These are phyloP conservation scores for Prochilodus magdalenae DNA, from an alignment of 2,113 vertebrate species.

Conservation along the genomic window DNA sequence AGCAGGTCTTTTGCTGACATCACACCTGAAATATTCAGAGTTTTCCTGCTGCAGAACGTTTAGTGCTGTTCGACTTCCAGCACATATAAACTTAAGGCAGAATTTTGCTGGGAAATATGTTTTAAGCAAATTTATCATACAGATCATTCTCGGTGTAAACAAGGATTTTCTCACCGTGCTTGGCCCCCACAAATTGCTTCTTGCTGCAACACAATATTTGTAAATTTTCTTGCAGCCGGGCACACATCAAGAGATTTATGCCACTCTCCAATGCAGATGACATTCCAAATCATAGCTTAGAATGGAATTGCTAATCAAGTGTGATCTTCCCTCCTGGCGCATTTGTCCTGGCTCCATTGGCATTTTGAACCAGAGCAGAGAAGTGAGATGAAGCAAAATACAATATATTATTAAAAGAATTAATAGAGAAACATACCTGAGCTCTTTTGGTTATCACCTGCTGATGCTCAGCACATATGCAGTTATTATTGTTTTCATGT, in stretches of 20 bases:
- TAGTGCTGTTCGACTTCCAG: background rate
- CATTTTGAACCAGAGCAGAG: conserved; percentile 35
- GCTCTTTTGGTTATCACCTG: conserved; percentile 17
- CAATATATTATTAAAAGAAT: conserved; percentile 26
- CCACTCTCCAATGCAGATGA: conserved; percentile 39
- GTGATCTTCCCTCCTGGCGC: conserved; percentile 30
- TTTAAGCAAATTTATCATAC: background rate
- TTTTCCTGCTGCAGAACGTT: background rate
- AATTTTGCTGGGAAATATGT: too few species aligned
- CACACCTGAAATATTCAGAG: conserved; percentile 29
- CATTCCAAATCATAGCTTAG: conserved; percentile 34
- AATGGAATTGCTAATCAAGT: conserved; percentile 45
- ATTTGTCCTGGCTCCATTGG: conserved; percentile 45
- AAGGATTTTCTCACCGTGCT: background rate
- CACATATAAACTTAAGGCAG: too few species aligned
- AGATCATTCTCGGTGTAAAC: background rate
- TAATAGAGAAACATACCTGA: conserved; percentile 33
- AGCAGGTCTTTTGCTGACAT: conserved; percentile 2
- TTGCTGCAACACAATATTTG: conserved; percentile 23
- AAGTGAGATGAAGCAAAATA: conserved; percentile 19
- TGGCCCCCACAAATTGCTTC: background rate
- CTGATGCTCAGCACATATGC: conserved; percentile 7
- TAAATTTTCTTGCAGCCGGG: conserved; percentile 25
- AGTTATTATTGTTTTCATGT: background rate
- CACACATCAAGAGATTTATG: conserved; percentile 32